phyloP scores from a whole-genome alignment of 2,797 vertebrate genomes.

The Pogonophryne albipinna region DNA sequence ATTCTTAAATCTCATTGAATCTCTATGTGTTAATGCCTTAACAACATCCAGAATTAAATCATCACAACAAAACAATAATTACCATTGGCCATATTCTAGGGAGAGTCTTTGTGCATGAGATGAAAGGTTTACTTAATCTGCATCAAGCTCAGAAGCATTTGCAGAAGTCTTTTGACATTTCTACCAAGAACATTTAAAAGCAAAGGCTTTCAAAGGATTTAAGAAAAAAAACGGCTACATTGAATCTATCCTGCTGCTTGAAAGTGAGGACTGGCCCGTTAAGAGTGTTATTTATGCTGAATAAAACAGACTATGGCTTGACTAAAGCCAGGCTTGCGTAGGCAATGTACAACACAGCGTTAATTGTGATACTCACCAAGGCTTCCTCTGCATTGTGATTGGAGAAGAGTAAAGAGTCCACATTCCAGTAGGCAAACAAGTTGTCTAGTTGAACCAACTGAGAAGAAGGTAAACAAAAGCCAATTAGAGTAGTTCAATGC shows the following conservation, averaged over 20 bases:
- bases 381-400: slow-evolving; percentile 86
- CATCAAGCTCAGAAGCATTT: not conserved
- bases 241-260: not conserved
- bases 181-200: not conserved
- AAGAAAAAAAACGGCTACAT: not conserved
- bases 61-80: not conserved
- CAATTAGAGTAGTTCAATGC: slow-evolving; percentile 15
- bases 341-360: slow-evolving; percentile 2
- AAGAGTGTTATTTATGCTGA: not conserved
- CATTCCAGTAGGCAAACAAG: slow-evolving; percentile 98
- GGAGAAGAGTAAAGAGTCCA: slow-evolving; percentile 94
- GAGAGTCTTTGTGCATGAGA: not conserved
- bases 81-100: not conserved
- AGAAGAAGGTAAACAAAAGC: slow-evolving; percentile 38
- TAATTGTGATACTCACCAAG: slow-evolving; percentile 87
- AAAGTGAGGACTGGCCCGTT: not conserved
- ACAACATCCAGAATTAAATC: not conserved
- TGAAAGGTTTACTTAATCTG: not conserved
- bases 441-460: slow-evolving; percentile 94
- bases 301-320: not conserved
- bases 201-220: not conserved
- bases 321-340: not conserved
- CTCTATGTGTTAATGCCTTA: slow-evolving; percentile 2
- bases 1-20: not conserved
- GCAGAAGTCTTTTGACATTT: not conserved